These are phyloP conservation scores for Eupithecia centaureata DNA, from an alignment of 2,888 invertebrate species.

Conservation along the genomic window DNA sequence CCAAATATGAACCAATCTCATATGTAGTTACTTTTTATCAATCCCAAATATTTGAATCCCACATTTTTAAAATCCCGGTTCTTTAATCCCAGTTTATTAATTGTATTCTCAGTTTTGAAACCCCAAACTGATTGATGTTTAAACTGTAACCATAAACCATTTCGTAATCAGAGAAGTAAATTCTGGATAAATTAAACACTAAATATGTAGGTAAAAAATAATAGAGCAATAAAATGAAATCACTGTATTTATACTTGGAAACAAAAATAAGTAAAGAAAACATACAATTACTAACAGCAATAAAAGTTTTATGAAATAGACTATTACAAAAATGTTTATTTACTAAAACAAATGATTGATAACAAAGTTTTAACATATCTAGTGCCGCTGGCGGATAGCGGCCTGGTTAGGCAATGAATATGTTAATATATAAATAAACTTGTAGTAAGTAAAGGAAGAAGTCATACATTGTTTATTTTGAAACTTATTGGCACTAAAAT, in stretches of 20 bases:
- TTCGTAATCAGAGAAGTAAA: neutral
- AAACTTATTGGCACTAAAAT: conserved; percentile 72
- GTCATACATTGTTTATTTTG: neutral
- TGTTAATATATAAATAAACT: too few species aligned
- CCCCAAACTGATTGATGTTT: too few species aligned
- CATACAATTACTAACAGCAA: conserved; percentile 21
- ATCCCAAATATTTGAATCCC: too few species aligned
- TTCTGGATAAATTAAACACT: neutral
- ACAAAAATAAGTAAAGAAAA: conserved; percentile 61
- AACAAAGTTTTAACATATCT: neutral
- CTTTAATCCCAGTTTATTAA: too few species aligned
- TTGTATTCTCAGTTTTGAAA: too few species aligned
- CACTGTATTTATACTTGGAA: conserved; percentile 64
- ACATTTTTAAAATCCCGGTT: too few species aligned
- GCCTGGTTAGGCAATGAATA: too few species aligned
- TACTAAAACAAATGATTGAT: neutral
- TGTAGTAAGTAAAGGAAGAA: too few species aligned
- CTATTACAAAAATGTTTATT: neutral
- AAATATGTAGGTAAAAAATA: conserved; percentile 42
- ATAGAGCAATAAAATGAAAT: conserved; percentile 52
- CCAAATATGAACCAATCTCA: too few species aligned
- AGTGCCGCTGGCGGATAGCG: too few species aligned
- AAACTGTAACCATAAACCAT: too few species aligned
- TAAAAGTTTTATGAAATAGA: neutral
- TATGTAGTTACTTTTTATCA: too few species aligned